phyloP scores from a whole-genome alignment of 2,888 invertebrate genomes.

The Magallana nippona region DNA sequence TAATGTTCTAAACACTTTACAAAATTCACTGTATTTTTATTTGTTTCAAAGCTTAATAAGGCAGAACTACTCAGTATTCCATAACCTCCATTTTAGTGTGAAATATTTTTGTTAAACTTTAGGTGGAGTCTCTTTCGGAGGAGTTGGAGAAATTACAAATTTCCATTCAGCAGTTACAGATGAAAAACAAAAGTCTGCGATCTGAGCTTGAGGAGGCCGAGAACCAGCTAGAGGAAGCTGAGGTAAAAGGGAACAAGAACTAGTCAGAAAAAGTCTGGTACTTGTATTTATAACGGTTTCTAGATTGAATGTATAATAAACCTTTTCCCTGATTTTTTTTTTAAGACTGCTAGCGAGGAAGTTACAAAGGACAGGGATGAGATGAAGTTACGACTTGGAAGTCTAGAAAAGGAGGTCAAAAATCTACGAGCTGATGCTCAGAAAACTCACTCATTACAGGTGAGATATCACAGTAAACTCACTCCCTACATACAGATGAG shows the following conservation, averaged over 20 bases:
- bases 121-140: conserved; percentile 62
- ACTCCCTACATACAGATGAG: no score
- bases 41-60: no score
- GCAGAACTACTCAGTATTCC: no score
- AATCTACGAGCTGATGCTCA: conserved; percentile 62
- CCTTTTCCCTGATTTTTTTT: background rate
- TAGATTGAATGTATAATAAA: background rate
- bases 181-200: conserved; percentile 69
- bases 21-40: no score
- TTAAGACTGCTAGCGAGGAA: conserved; percentile 62
- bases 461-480: conserved; percentile 2
- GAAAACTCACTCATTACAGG: conserved; percentile 55
- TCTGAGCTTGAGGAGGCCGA: conserved; percentile 68
- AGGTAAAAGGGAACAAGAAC: conserved; percentile 55
- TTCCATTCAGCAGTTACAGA: conserved; percentile 67
- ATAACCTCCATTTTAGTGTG: no score
- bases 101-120: background rate
- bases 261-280: background rate
- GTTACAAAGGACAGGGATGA: conserved; percentile 61
- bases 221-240: conserved; percentile 68
- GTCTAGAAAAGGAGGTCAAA: conserved; percentile 64
- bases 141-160: conserved; percentile 64
- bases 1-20: no score
- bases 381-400: conserved; percentile 61
- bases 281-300: no score